Evolutionary conservation across 2,888 invertebrate species (phyloP).

Genomic region (Mesorhabditis belari): DNA sequence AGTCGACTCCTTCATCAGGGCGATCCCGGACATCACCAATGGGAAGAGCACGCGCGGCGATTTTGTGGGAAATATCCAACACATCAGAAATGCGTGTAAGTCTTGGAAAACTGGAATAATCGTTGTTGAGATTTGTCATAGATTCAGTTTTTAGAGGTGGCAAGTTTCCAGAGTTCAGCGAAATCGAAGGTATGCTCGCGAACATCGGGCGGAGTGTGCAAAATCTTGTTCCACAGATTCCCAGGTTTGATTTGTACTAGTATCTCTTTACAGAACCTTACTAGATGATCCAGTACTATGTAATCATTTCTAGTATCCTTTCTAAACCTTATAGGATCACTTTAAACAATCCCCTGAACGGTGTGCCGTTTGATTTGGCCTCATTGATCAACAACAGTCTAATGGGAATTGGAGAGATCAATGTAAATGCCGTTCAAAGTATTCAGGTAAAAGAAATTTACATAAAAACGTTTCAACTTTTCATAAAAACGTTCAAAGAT

Average conservation of each 20-base stretch:
- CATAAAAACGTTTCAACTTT: too few species aligned
- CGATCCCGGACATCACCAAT: conserved; percentile 13
- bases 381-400: neutral
- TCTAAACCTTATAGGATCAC: neutral
- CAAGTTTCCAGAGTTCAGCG: neutral
- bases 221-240: neutral
- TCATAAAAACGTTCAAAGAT: too few species aligned
- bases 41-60: conserved; percentile 18
- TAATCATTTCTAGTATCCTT: too few species aligned
- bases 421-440: neutral
- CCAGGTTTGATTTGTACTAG: neutral
- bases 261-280: neutral
- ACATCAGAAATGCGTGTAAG: conserved; percentile 27
- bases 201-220: neutral
- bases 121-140: neutral
- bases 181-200: neutral
- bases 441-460: neutral
- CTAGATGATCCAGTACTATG: neutral
- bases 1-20: neutral
- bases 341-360: neutral
- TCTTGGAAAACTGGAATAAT: too few species aligned
- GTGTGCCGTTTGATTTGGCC: neutral
- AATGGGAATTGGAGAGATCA: neutral
- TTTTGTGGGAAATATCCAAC: conserved; percentile 27
- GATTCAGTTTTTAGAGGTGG: neutral